Percentiles rank a stretch among this genome's conserved stretches.
These are phyloP conservation scores for Euwallacea similis DNA, from an alignment of 1,140 invertebrate genomes.

Conservation along the genomic window DNA sequence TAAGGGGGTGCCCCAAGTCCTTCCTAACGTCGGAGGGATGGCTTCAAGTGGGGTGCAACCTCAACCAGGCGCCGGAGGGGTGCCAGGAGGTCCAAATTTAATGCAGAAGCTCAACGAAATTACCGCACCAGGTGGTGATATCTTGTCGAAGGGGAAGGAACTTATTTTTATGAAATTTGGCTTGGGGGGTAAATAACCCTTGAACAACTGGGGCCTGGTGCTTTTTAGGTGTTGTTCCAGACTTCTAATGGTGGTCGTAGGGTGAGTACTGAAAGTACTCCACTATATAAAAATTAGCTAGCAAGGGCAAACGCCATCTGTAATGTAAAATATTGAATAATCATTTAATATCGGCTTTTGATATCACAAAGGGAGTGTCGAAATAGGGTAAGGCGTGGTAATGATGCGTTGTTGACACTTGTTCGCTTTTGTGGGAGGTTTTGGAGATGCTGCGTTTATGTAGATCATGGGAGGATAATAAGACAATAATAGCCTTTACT, in stretches of 20 bases:
- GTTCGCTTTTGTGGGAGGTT: too few species aligned
- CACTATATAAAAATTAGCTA: too few species aligned
- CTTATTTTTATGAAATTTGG: constrained; percentile 90
- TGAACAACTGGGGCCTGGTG: constrained; percentile 12
- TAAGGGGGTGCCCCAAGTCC: constrained; percentile 62
- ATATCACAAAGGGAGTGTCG: neutral
- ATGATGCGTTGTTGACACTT: too few species aligned
- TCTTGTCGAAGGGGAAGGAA: constrained; percentile 87
- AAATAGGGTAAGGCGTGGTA: neutral
- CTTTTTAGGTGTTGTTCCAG: constrained; percentile 8
- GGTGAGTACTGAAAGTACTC: too few species aligned
- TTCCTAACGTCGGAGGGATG: constrained; percentile 58
- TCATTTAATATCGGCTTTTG: constrained; percentile 20
- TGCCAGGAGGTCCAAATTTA: constrained; percentile 64
- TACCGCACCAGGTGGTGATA: constrained; percentile 77
- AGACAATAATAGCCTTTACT: neutral
- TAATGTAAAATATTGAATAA: neutral
- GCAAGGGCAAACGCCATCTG: neutral
- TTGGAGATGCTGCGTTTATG: constrained; percentile 28
- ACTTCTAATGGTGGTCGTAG: neutral
- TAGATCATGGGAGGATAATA: neutral
- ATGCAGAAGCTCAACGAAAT: constrained; percentile 84
- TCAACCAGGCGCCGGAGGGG: constrained; percentile 53
- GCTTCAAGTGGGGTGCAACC: constrained; percentile 49
- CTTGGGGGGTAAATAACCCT: constrained; percentile 72